phyloP scores from a whole-genome alignment of 1,140 invertebrate species.

The Drosophila takahashii region DNA sequence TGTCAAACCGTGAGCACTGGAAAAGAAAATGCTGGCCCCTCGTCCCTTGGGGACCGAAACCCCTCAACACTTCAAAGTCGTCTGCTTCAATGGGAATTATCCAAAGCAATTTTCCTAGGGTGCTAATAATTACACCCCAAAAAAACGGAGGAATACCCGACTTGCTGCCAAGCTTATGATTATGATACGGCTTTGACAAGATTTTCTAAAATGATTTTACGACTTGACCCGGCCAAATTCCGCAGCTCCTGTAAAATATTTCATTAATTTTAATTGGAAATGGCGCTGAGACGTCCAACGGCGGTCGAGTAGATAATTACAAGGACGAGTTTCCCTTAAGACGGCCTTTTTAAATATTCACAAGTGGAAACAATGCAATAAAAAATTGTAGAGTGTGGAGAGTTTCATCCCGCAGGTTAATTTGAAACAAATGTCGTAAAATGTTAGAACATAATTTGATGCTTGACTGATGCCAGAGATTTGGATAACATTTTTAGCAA shows the following conservation, averaged over 20 bases:
- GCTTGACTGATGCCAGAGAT: slow-evolving; percentile 67
- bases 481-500: slow-evolving; percentile 33
- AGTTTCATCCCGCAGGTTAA: slow-evolving; percentile 59
- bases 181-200: slow-evolving; percentile 80
- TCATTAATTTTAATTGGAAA: slow-evolving; percentile 83
- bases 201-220: slow-evolving; percentile 77
- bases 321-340: slow-evolving; percentile 37
- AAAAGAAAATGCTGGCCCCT: slow-evolving; percentile 12
- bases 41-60: slow-evolving; percentile 14
- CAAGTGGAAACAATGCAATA: slow-evolving; percentile 45
- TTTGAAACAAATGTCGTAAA: slow-evolving; percentile 82
- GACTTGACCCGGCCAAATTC: slow-evolving; percentile 58
- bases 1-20: slow-evolving; percentile 18
- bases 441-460: slow-evolving; percentile 74
- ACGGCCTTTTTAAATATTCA: slow-evolving; percentile 65
- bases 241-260: slow-evolving; percentile 61
- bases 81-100: slow-evolving; percentile 48
- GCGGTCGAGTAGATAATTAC: slow-evolving; percentile 77
- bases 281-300: slow-evolving; percentile 64
- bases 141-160: slow-evolving; percentile 9
- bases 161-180: slow-evolving; percentile 57
- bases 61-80: slow-evolving; percentile 71
- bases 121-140: slow-evolving; percentile 70
- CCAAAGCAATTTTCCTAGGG: slow-evolving; percentile 34
- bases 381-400: not conserved